These are phyloP conservation scores for Conomelus anceps DNA, from an alignment of 2,888 invertebrate genomes.

Conservation along the genomic window DNA sequence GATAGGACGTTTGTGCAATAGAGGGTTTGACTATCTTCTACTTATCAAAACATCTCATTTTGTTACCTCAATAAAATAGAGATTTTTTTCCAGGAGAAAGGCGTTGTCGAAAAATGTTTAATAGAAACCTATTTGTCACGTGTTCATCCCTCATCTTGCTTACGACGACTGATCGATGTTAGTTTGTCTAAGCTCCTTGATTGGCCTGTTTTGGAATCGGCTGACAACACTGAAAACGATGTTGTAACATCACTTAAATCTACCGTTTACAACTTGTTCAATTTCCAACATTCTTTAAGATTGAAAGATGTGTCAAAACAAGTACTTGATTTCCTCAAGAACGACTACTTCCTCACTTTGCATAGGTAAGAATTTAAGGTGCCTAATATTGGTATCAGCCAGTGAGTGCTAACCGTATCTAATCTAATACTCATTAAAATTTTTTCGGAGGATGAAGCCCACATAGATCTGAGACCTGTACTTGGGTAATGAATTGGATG, in stretches of 20 bases:
- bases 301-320: neutral
- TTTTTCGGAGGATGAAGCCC: too few relatives aligned
- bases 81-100: neutral
- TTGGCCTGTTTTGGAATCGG: neutral
- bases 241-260: neutral
- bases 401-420: too few relatives aligned
- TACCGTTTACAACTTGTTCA: neutral
- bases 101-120: neutral
- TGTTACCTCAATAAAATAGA: too few relatives aligned
- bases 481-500: too few relatives aligned
- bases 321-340: neutral
- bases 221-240: neutral
- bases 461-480: too few relatives aligned
- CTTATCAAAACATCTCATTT: too few relatives aligned
- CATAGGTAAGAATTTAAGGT: neutral
- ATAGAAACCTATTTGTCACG: neutral
- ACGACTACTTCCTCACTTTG: neutral
- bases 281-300: neutral
- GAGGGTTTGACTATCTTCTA: too few relatives aligned
- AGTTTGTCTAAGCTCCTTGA: neutral
- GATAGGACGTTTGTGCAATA: too few relatives aligned
- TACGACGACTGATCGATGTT: neutral
- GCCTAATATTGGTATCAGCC: neutral
- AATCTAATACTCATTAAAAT: too few relatives aligned
- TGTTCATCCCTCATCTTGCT: neutral